Base-by-base conservation (phyloP, 1,140 invertebrate species). In the Hirudo medicinalis region DNA sequence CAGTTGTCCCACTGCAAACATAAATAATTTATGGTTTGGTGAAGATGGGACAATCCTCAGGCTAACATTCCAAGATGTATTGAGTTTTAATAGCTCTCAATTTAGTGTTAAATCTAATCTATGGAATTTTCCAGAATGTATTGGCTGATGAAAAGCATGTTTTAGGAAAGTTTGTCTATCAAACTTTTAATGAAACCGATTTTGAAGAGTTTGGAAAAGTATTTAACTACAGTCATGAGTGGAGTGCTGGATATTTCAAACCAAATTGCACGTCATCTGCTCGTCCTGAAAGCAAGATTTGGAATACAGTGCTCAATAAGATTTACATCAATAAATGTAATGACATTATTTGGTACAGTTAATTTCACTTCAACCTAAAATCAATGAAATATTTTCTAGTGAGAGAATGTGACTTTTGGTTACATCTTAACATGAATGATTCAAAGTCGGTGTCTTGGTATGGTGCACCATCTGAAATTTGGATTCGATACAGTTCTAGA, bases 141-240 rank as follows among this genome's bases (percentile, higher is more conserved):
- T 78, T 78, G 77, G 77, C 78, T 9, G 70, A 69, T 43, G 68
- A 71, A n/a, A 20, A 57, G 5, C 70, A 71, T 32, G 71, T 73
- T 5, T 63, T 79, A 27, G 76, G 76, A 29, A 43, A 74, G 54
- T 74, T 79, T 36, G 55, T 75, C 5, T 79, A 79, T 71, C 63
- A 72, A 69, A 79, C 77, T 2, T 79, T 78, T 71, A 75, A 79
- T 66, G 75, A 78, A 49, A 72, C 75, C 22, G 77, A 79, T 72
- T 79, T 79, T 72, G 67, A 74, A 29, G n/a, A 74, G n/a, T 77
- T 79, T 76, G 73, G 72, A 29, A 69, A 67, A 9, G 40, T 76
- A 60, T 79, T 78, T 68, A 74, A 76, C 27, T 78, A 78, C 57
- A 73, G n/a, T n/a, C n/a, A 75, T n/a, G 73, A 69, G 20, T 70